phyloP scores from a whole-genome alignment of 2,888 invertebrate genomes.

The Watsonalla binaria region DNA sequence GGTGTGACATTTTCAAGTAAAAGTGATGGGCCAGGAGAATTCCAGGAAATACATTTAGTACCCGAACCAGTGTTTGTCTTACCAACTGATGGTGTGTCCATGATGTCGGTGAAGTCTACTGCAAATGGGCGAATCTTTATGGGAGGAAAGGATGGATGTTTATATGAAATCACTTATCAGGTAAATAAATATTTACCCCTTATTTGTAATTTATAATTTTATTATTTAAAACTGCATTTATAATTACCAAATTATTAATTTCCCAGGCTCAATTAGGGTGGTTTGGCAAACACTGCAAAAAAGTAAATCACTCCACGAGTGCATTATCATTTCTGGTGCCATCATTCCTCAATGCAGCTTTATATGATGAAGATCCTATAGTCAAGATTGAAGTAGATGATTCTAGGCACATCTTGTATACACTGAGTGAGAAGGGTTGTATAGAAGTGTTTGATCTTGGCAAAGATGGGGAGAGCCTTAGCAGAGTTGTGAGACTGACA shows the following conservation, averaged over 20 bases:
- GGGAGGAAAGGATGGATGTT: slow-evolving; percentile 95
- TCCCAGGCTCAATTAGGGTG: slow-evolving; percentile 89
- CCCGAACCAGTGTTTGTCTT: slow-evolving; percentile 96
- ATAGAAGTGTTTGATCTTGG: slow-evolving; percentile 95
- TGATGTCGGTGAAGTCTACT: slow-evolving; percentile 90
- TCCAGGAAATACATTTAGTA: slow-evolving; percentile 91
- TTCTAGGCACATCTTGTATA: slow-evolving; percentile 91
- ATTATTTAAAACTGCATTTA: slow-evolving; percentile 7
- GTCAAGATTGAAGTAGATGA: slow-evolving; percentile 93
- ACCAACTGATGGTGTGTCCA: slow-evolving; percentile 92
- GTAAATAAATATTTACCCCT: slow-evolving; percentile 54
- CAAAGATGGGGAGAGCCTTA: slow-evolving; percentile 84
- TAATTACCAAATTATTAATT: slow-evolving; percentile 1
- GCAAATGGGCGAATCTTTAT: slow-evolving; percentile 93
- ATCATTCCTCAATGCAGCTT: slow-evolving; percentile 91
- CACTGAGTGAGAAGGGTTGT: slow-evolving; percentile 92
- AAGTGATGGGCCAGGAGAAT: slow-evolving; percentile 66
- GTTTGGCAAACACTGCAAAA: slow-evolving; percentile 97
- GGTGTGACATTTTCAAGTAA: slow-evolving; percentile 78
- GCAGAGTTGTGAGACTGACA: slow-evolving; percentile 84
- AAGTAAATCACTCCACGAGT: slow-evolving; percentile 95
- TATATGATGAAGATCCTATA: slow-evolving; percentile 93
- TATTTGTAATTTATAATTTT: slow-evolving; percentile 1
- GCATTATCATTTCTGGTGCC: slow-evolving; percentile 93
- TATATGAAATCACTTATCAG: slow-evolving; percentile 97